phyloP scores from a whole-genome alignment of 2,113 vertebrate genomes.

The Empidonax traillii region DNA sequence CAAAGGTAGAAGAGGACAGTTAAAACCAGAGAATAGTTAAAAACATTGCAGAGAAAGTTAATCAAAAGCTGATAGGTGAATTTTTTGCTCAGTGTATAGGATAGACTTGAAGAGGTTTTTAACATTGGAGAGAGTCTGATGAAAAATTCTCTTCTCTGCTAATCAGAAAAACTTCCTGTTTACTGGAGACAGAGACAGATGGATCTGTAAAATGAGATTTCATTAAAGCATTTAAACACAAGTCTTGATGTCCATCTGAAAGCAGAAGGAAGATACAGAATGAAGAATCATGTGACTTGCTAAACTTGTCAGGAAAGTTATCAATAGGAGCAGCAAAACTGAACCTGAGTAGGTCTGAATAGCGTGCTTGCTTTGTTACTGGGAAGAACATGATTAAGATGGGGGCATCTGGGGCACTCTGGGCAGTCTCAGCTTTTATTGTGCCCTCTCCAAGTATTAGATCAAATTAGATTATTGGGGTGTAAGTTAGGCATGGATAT shows the following conservation, averaged over 20 bases:
- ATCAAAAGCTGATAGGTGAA: neutral
- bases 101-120: neutral
- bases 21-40: neutral
- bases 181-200: neutral
- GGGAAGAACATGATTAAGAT: neutral
- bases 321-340: rapidly evolving
- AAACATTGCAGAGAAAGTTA: neutral
- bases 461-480: neutral
- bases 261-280: neutral
- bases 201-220: neutral
- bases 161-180: neutral
- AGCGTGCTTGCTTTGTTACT: rapidly evolving
- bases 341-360: neutral
- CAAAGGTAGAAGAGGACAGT: neutral
- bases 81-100: neutral
- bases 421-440: neutral
- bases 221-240: neutral
- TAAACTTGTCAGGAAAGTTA: neutral
- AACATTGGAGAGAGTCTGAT: neutral
- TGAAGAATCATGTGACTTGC: rapidly evolving
- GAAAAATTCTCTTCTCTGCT: neutral
- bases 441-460: neutral
- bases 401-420: no score
- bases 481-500: neutral
- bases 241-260: neutral